Conservation (phyloP, 1,140 invertebrate genomes). For the Thereuonema tuberculata region DNA sequence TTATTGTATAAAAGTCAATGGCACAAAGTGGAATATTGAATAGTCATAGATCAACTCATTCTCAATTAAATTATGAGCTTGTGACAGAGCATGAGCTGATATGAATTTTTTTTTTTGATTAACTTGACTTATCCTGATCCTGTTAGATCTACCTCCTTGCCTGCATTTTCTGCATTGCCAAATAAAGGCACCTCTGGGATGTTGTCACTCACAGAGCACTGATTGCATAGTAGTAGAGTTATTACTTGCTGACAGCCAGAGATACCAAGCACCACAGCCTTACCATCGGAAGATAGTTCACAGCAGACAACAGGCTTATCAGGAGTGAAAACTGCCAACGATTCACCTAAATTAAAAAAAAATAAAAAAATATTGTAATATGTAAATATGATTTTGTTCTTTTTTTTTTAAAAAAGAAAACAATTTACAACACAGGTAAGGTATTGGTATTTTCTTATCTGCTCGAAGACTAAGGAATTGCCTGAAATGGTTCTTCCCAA, state of each 20-base stretch:
- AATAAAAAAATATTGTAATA: not conserved
- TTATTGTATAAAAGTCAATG: no score
- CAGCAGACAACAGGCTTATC: slow-evolving; percentile 55
- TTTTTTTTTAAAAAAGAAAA: no score
- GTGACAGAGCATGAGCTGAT: no score
- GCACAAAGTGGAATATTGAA: no score
- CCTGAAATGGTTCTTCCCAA: no score
- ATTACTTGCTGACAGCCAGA: slow-evolving; percentile 40
- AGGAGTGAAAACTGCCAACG: slow-evolving; percentile 63
- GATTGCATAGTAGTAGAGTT: slow-evolving; percentile 38
- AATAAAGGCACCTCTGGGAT: slow-evolving; percentile 20
- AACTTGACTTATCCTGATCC: slow-evolving; percentile 17
- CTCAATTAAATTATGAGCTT: no score
- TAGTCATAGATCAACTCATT: no score
- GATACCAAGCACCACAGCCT: slow-evolving; percentile 48
- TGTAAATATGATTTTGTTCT: no score
- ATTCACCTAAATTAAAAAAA: slow-evolving; percentile 39
- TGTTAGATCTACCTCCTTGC: slow-evolving; percentile 28
- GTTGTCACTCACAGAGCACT: not conserved
- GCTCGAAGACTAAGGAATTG: no score
- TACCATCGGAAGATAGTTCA: slow-evolving; percentile 54
- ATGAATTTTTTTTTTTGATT: no score
- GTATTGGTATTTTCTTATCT: no score
- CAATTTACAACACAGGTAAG: no score
- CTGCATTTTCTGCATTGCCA: slow-evolving; percentile 27